Evolutionary conservation across 1,140 invertebrate genomes (phyloP).

Genomic region (Pseudachorutes palmiensis): DNA sequence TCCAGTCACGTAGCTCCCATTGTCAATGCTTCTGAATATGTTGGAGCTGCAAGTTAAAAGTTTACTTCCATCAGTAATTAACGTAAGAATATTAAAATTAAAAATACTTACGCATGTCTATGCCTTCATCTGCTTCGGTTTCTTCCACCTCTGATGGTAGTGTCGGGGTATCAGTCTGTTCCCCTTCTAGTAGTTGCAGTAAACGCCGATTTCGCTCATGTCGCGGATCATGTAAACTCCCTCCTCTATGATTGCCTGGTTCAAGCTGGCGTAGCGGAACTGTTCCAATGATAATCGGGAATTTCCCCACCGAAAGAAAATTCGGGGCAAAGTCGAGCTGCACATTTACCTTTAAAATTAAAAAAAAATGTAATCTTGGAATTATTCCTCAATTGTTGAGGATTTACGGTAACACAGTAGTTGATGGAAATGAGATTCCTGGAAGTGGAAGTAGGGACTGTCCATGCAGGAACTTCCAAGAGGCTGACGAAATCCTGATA

Average conservation of each 20-base stretch:
- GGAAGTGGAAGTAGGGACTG: neutral
- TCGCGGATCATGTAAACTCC: neutral
- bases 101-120: neutral
- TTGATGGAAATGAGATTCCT: neutral
- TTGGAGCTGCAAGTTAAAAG: neutral
- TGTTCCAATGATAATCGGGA: constrained; percentile 3
- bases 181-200: neutral
- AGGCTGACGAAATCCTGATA: neutral
- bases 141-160: too few species aligned
- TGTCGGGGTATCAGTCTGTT: too few species aligned
- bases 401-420: neutral
- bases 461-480: neutral
- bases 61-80: neutral
- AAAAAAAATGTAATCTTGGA: neutral
- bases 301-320: neutral
- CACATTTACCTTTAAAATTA: neutral
- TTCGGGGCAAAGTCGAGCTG: neutral
- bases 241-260: neutral
- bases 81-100: neutral
- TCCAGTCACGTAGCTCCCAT: too few species aligned
- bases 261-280: neutral
- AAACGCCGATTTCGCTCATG: too few species aligned
- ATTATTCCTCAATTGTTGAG: neutral
- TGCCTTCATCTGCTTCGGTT: too few species aligned
- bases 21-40: constrained; percentile 3